Base-by-base conservation (phyloP, 2,888 invertebrate genomes). In the Sesamia inferens region DNA sequence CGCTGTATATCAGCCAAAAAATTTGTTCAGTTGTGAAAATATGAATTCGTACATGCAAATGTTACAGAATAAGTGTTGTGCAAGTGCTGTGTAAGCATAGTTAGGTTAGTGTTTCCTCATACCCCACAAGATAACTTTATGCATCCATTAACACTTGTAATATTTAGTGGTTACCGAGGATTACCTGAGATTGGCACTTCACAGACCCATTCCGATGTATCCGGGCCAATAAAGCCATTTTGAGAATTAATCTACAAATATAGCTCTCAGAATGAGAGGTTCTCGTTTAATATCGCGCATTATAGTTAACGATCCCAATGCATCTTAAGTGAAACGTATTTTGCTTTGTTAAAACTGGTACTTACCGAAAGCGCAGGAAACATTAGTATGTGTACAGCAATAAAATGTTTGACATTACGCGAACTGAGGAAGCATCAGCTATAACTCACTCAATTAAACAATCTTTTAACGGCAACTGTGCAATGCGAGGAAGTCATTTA, bases 311-410 rank as follows among this genome's bases (percentile, higher is more conserved):
- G 80, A 78, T 85, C 68, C 76, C 77, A 76, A 79, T 83, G 74
- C 73, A 76, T 85, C 79, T 85, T 79, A 74, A 78, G 77, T 81
- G 82, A 86, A 84, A 85, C 77, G 75, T 79, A 85, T 82, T 85
- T 79, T 76, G 80, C 77, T 83, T 83, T 83, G 79, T 83, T 88
- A 86, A 88, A 86, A 82, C 78, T 78, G 79, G 79, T 80, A 87
- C 84, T 90, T 88, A 89, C 84, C 83, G 83, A 88, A 90, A 90
- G 87, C 87, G 85, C 84, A 90, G 92, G 90, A 91, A 91, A 89
- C 89, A 87, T 87, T 89, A 88, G 76, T 81, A 83, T 81, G 83
- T 81, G 78, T 79, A 76, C 76, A 77, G 82, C 82, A 86, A 88
- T 90, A 88, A 88, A 90, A 88, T 86, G 86, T 86, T 85, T 88